phyloP scores from a whole-genome alignment of 2,113 vertebrate species.

The Ellobius talpinus region DNA sequence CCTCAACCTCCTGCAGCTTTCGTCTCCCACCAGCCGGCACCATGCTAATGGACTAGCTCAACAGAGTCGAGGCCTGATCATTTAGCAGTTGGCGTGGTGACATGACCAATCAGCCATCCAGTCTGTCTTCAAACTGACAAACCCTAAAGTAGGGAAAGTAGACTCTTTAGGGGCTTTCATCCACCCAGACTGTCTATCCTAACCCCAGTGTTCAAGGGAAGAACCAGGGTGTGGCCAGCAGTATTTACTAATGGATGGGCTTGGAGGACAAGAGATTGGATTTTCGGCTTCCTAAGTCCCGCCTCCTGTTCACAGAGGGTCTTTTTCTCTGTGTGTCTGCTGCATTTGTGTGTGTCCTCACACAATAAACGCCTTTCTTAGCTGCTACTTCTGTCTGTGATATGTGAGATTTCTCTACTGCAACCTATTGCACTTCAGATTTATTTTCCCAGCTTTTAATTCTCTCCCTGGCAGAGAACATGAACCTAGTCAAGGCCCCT shows the following conservation, averaged over 20 bases:
- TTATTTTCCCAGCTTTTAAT: neutral
- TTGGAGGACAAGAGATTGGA: constrained; percentile 10
- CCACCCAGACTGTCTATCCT: constrained; percentile 70
- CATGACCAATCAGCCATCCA: neutral
- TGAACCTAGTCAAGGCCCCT: neutral
- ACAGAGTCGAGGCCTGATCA: neutral
- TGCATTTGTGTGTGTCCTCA: neutral
- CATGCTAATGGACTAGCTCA: neutral
- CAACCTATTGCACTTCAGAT: neutral
- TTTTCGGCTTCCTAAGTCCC: neutral
- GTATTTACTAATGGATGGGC: constrained; percentile 57
- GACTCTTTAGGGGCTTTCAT: neutral
- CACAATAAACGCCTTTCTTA: neutral
- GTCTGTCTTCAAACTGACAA: neutral
- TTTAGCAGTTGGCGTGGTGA: neutral
- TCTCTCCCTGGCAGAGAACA: neutral
- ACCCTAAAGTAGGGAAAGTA: neutral
- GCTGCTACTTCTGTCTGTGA: neutral
- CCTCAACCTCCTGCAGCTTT: neutral
- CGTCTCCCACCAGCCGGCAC: neutral
- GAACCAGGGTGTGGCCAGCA: constrained; percentile 70
- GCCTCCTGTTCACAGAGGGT: neutral
- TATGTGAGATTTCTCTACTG: neutral
- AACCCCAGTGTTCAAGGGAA: constrained; percentile 58
- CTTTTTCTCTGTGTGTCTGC: neutral